These are phyloP conservation scores for Rhinella marina DNA, from an alignment of 2,797 vertebrate species.

Conservation along the genomic window DNA sequence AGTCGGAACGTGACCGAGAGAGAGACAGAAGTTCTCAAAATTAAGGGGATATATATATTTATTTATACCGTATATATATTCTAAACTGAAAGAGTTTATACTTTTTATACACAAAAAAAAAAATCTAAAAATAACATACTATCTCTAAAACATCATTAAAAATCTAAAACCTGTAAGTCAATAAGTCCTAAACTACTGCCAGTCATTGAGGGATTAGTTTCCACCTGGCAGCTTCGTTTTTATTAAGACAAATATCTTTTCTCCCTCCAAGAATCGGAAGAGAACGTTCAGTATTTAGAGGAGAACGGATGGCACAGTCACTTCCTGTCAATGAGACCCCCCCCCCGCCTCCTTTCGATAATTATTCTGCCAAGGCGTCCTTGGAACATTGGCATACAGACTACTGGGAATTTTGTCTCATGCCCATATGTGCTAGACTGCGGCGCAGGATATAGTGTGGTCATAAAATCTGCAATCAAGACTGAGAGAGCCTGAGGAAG, in stretches of 20 bases:
- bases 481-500: slow-evolving; percentile 7
- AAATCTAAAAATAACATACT: too few species aligned
- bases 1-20: too few species aligned
- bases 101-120: too few species aligned
- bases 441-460: slow-evolving; percentile 31
- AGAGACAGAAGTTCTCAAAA: too few species aligned
- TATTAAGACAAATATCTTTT: background rate
- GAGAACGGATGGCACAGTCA: background rate
- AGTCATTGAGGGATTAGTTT: background rate
- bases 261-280: background rate
- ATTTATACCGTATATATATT: too few species aligned
- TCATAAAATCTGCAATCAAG: slow-evolving; percentile 11
- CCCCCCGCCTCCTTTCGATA: background rate
- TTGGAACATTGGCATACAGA: slow-evolving; percentile 11
- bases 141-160: too few species aligned
- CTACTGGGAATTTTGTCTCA: slow-evolving; percentile 44
- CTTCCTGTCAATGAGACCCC: background rate
- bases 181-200: background rate
- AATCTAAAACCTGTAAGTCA: too few species aligned
- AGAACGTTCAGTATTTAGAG: background rate
- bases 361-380: slow-evolving; percentile 29
- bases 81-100: too few species aligned
- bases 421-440: slow-evolving; percentile 2
- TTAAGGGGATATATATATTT: too few species aligned
- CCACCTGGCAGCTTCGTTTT: background rate